Evolutionary conservation across 2,888 invertebrate species (phyloP).

Genomic region (Pseudoips prasinana): DNA sequence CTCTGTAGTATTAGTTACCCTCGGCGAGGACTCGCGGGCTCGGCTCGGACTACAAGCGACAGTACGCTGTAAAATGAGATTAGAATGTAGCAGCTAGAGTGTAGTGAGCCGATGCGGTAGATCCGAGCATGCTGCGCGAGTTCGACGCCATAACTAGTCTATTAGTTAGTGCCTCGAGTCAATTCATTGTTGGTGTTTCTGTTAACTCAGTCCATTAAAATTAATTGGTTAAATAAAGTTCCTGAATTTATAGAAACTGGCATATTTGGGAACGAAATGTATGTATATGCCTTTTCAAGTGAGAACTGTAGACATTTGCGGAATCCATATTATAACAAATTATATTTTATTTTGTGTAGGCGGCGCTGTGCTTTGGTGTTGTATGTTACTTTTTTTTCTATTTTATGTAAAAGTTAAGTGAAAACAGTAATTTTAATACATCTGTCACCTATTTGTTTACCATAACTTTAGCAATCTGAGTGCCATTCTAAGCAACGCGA

Average conservation of each 20-base stretch:
- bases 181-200: slow-evolving; percentile 64
- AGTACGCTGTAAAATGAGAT: slow-evolving; percentile 15
- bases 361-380: too few species aligned
- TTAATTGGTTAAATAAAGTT: slow-evolving; percentile 31
- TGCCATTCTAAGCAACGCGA: too few species aligned
- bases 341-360: too few species aligned
- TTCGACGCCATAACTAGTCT: slow-evolving; percentile 40
- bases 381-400: too few species aligned
- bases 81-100: slow-evolving; percentile 28
- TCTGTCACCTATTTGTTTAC: too few species aligned
- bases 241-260: too few species aligned
- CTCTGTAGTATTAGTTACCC: slow-evolving; percentile 42
- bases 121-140: slow-evolving; percentile 23
- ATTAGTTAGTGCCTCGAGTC: slow-evolving; percentile 72
- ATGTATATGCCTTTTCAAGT: slow-evolving; percentile 11
- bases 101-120: slow-evolving; percentile 18
- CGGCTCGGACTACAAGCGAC: slow-evolving; percentile 9
- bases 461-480: too few species aligned
- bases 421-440: too few species aligned
- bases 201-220: slow-evolving; percentile 74
- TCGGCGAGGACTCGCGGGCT: slow-evolving; percentile 12
- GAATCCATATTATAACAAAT: background rate
- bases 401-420: too few species aligned
- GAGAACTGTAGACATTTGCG: slow-evolving; percentile 4
- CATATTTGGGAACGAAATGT: too few species aligned